Percentiles rank a stretch among this genome's conserved stretches.
Conservation (phyloP, 2,113 vertebrate species). For the Rana temporaria region DNA sequence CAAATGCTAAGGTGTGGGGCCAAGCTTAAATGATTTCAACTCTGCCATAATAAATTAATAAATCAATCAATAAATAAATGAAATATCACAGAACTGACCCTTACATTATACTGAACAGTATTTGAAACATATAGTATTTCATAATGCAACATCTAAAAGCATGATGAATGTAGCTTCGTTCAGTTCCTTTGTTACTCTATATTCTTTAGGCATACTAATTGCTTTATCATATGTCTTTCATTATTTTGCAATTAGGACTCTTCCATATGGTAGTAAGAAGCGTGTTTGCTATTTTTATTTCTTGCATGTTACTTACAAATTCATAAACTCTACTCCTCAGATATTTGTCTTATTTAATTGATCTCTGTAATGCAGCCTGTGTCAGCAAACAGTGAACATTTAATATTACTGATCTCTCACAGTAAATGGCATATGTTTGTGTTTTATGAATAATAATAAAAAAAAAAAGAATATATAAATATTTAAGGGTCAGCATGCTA, state of each 20-base stretch:
- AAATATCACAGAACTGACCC: no score
- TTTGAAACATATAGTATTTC: not conserved
- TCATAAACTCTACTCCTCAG: not conserved
- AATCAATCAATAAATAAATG: no score
- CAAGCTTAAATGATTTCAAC: no score
- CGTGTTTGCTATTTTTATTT: slow-evolving; percentile 16
- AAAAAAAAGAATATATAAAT: no score
- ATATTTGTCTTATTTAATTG: slow-evolving; percentile 45
- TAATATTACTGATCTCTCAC: not conserved
- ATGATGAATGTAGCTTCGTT: not conserved
- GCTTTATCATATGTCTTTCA: slow-evolving; percentile 49
- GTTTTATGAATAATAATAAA: no score
- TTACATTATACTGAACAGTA: no score
- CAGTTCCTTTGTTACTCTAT: slow-evolving; percentile 7
- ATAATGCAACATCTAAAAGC: not conserved
- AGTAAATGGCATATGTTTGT: not conserved
- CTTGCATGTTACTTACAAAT: slow-evolving; percentile 7
- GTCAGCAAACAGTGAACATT: slow-evolving; percentile 1
- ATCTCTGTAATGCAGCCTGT: slow-evolving; percentile 16
- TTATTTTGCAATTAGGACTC: slow-evolving; percentile 44
- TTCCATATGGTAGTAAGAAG: slow-evolving; percentile 41
- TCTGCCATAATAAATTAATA: no score
- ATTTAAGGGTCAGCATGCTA: no score
- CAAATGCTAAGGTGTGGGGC: no score
- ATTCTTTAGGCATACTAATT: slow-evolving; percentile 34